phyloP scores from a whole-genome alignment of 1,140 invertebrate genomes.

The Thrips palmi region DNA sequence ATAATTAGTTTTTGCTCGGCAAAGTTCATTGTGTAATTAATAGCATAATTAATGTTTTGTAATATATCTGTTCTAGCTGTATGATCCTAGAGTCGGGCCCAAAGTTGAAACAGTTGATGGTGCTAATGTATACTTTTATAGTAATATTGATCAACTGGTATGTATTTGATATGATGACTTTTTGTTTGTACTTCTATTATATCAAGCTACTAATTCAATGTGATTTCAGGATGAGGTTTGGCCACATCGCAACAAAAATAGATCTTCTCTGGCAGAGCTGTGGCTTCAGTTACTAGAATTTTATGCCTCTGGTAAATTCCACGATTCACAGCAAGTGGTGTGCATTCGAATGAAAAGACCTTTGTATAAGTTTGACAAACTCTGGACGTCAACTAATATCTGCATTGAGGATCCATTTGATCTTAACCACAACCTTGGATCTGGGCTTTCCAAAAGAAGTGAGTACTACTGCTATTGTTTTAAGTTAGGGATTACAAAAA shows the following conservation, averaged over 20 bases:
- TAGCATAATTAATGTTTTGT: no score
- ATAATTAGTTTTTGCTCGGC: constrained; percentile 3
- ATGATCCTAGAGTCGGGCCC: background rate
- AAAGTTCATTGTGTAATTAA: background rate
- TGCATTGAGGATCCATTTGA: constrained; percentile 45
- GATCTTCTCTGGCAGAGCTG: constrained; percentile 21
- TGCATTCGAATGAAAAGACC: constrained; percentile 27
- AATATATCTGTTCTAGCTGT: background rate
- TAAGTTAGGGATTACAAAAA: no score
- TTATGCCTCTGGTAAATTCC: constrained; percentile 35
- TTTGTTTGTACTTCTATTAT: constrained; percentile 4
- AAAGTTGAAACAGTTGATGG: constrained; percentile 6
- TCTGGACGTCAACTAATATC: constrained; percentile 34
- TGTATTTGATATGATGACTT: constrained; percentile 5
- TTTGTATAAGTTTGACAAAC: constrained; percentile 31
- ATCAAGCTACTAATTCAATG: constrained; percentile 3
- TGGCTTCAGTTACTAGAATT: constrained; percentile 27
- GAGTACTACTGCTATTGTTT: no score
- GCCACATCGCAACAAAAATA: constrained; percentile 22
- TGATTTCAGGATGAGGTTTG: constrained; percentile 17
- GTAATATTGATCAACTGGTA: constrained; percentile 11
- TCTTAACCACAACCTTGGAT: constrained; percentile 34
- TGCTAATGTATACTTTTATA: constrained; percentile 11
- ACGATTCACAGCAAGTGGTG: constrained; percentile 31
- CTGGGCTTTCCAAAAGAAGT: constrained; percentile 35